A percentile compares a stretch with the other conserved stretches of the same genome.
These are phyloP conservation scores for Melolontha melolontha DNA, from an alignment of 2,888 invertebrate species.

Conservation along the genomic window DNA sequence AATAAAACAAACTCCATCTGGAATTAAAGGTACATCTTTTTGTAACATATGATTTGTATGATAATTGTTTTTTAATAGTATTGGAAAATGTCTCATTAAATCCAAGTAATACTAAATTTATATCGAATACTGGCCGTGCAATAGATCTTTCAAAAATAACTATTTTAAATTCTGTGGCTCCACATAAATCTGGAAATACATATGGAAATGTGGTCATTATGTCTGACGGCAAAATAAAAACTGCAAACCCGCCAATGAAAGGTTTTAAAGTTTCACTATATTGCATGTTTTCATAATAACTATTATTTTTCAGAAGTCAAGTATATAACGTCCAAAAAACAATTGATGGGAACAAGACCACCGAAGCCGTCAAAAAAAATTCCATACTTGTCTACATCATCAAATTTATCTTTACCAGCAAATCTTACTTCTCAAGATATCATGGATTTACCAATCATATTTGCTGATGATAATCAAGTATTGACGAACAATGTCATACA, in stretches of 20 bases:
- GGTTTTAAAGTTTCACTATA: conserved; percentile 37
- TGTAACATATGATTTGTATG: not conserved
- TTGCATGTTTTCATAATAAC: not conserved
- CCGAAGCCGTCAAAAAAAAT: conserved; percentile 52
- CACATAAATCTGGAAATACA: conserved; percentile 45
- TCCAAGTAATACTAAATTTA: conserved; percentile 54
- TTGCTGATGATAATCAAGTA: conserved; percentile 70
- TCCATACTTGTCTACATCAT: conserved; percentile 46
- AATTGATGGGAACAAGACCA: conserved; percentile 56
- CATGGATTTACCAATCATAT: conserved; percentile 75
- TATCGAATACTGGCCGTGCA: conserved; percentile 55
- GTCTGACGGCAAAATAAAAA: conserved; percentile 61
- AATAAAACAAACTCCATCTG: conserved; percentile 48
- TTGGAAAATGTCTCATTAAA: conserved; percentile 62
- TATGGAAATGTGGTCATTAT: conserved; percentile 59
- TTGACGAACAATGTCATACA: conserved; percentile 55
- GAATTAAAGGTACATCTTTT: conserved; percentile 57
- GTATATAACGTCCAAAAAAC: conserved; percentile 61
- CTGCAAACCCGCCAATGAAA: conserved; percentile 48
- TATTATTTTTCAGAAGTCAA: conserved; percentile 53
- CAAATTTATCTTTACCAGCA: conserved; percentile 60
- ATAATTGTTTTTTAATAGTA: conserved; percentile 54
- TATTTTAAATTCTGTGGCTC: conserved; percentile 54
- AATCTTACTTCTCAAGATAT: conserved; percentile 70
- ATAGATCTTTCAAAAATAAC: conserved; percentile 61